Evolutionary conservation across 2,888 invertebrate species (phyloP).

Genomic region (Drosophila emarginata): DNA sequence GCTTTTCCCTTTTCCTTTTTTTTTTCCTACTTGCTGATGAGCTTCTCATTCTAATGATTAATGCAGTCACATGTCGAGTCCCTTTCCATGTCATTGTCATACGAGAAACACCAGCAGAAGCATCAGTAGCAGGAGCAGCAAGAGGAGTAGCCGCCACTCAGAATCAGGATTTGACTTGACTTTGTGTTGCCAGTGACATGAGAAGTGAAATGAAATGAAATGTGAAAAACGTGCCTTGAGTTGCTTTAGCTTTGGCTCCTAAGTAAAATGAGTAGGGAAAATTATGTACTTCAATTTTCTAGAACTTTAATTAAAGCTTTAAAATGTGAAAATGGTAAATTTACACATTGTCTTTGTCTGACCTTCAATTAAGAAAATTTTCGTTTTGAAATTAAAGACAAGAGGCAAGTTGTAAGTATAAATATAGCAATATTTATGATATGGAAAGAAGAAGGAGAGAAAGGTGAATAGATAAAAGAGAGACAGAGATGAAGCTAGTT

Average conservation of each 20-base stretch:
- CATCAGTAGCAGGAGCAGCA: slow-evolving; percentile 21
- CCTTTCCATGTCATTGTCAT: slow-evolving; percentile 72
- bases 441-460: background rate
- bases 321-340: background rate
- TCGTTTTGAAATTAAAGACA: background rate
- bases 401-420: background rate
- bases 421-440: background rate
- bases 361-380: background rate
- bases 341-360: background rate
- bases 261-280: background rate
- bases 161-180: slow-evolving; percentile 51
- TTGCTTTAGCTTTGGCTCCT: slow-evolving; percentile 20
- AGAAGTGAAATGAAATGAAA: slow-evolving; percentile 48
- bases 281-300: background rate
- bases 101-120: slow-evolving; percentile 19
- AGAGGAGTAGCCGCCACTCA: slow-evolving; percentile 47
- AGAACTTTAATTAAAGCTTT: background rate
- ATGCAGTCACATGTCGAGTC: slow-evolving; percentile 61
- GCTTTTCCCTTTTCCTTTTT: background rate
- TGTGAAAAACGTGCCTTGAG: slow-evolving; percentile 68
- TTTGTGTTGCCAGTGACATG: slow-evolving; percentile 19
- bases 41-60: slow-evolving; percentile 54
- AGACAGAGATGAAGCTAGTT: slow-evolving; percentile 23
- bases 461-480: background rate
- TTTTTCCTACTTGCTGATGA: slow-evolving; percentile 4